phyloP scores from a whole-genome alignment of 2,888 invertebrate genomes.

The Dascillus cervinus region DNA sequence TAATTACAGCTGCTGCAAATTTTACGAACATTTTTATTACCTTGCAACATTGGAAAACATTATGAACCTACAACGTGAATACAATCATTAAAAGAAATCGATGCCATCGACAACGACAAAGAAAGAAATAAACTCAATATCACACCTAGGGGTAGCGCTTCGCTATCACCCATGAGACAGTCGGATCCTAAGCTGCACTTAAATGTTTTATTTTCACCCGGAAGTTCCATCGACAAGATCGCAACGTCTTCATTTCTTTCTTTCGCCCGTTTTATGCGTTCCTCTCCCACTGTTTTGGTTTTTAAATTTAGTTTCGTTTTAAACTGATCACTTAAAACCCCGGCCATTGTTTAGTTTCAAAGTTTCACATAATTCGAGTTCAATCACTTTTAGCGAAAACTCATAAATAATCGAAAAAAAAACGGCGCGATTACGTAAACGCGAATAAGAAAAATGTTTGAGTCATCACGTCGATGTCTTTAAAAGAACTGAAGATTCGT shows the following conservation, averaged over 20 bases:
- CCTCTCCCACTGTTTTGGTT: constrained; percentile 76
- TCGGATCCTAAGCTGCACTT: constrained; percentile 67
- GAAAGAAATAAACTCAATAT: too few species aligned
- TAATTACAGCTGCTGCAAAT: too few species aligned
- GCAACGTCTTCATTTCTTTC: constrained; percentile 84
- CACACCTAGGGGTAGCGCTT: constrained; percentile 71
- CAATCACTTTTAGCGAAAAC: background rate
- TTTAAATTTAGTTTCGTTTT: constrained; percentile 63
- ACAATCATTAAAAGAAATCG: too few species aligned
- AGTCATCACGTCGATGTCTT: constrained; percentile 28
- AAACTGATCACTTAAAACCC: constrained; percentile 72
- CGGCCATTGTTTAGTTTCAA: too few species aligned
- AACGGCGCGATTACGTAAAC: constrained; percentile 5
- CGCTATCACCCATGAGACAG: constrained; percentile 70
- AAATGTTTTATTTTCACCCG: constrained; percentile 63
- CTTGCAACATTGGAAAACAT: too few species aligned
- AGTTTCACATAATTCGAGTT: too few species aligned
- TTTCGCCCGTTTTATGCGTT: constrained; percentile 68
- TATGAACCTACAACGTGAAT: too few species aligned
- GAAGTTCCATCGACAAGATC: constrained; percentile 76
- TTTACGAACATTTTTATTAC: too few species aligned
- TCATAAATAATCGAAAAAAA: background rate
- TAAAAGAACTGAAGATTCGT: constrained; percentile 31
- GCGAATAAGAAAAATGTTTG: constrained; percentile 14
- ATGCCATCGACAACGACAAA: too few species aligned